These are phyloP conservation scores for Neoarius graeffei DNA, from an alignment of 2,113 vertebrate genomes.

Conservation along the genomic window DNA sequence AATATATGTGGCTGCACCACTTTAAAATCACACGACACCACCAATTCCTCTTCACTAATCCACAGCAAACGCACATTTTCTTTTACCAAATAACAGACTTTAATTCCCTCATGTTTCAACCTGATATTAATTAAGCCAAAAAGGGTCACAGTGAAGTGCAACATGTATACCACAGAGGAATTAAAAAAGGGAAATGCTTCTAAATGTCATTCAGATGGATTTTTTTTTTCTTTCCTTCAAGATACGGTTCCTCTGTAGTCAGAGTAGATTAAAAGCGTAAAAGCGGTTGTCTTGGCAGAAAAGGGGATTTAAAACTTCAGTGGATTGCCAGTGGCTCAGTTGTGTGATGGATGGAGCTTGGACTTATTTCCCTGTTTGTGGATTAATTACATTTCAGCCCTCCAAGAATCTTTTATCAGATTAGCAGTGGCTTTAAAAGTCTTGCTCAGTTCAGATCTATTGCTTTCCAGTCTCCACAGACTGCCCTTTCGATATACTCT, in stretches of 20 bases:
- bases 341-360: slow-evolving; percentile 33
- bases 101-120: neutral
- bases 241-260: slow-evolving; percentile 61
- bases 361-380: slow-evolving; percentile 55
- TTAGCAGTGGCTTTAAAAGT: slow-evolving; percentile 24
- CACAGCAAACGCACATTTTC: neutral
- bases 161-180: slow-evolving; percentile 45
- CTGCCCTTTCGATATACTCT: neutral
- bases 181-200: slow-evolving; percentile 39
- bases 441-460: neutral
- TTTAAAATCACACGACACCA: neutral
- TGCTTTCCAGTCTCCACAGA: neutral
- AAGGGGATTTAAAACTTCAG: slow-evolving; percentile 55
- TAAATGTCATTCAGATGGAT: slow-evolving; percentile 49
- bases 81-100: neutral
- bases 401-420: slow-evolving; percentile 44
- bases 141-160: slow-evolving; percentile 59
- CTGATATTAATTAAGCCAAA: slow-evolving; percentile 51
- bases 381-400: slow-evolving; percentile 49
- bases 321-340: slow-evolving; percentile 61
- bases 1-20: neutral
- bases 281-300: slow-evolving; percentile 46
- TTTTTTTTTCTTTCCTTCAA: slow-evolving; percentile 45
- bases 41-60: neutral
- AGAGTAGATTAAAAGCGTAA: slow-evolving; percentile 65